Evolutionary conservation across 2,113 vertebrate species (phyloP).

Genomic region (Rhagologus leucostigma): DNA sequence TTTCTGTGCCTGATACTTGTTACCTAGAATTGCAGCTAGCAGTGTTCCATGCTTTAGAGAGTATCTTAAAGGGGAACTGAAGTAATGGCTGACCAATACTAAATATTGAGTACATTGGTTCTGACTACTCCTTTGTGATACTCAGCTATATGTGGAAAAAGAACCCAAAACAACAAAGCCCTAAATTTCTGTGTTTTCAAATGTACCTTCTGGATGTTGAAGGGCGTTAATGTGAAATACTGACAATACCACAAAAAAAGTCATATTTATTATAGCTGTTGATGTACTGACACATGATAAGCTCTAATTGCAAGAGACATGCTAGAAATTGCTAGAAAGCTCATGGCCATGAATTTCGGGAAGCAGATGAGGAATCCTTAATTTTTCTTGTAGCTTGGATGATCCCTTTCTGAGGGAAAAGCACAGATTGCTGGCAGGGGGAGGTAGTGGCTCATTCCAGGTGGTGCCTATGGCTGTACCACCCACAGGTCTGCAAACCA

Average conservation of each 20-base stretch:
- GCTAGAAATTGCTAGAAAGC: background rate
- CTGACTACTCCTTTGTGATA: background rate
- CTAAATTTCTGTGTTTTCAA: background rate
- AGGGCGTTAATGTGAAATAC: background rate
- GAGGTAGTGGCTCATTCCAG: background rate
- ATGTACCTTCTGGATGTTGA: background rate
- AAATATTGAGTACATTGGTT: background rate
- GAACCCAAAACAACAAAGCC: fast-evolving
- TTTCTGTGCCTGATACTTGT: background rate
- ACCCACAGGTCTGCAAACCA: background rate
- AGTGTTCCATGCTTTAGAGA: background rate
- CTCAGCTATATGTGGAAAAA: background rate
- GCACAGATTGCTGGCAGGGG: background rate
- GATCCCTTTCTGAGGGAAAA: background rate
- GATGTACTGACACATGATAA: background rate
- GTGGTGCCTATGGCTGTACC: background rate
- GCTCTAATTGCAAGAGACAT: background rate
- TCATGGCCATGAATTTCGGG: background rate
- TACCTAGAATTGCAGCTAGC: background rate
- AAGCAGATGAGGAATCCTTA: background rate
- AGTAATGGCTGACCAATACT: background rate
- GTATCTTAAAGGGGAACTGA: background rate
- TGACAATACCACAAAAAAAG: background rate
- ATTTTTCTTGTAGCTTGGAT: background rate
- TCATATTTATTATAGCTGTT: background rate